Percentiles rank a stretch among this genome's conserved stretches.
Evolutionary conservation across 2,888 invertebrate genomes (phyloP).

Genomic region (Brachycybe producta): DNA sequence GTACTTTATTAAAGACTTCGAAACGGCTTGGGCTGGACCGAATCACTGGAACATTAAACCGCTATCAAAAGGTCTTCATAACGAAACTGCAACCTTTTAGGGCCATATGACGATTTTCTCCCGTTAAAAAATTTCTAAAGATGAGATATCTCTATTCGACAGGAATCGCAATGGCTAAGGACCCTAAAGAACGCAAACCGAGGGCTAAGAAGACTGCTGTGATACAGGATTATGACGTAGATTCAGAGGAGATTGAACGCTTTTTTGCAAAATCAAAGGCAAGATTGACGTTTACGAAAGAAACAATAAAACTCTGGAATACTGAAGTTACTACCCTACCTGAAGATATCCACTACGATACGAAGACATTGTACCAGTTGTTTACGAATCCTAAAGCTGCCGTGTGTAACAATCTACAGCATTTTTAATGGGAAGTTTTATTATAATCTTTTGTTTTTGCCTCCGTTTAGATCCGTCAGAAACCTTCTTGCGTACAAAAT

Average conservation of each 20-base stretch:
- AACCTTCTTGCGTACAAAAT: not conserved
- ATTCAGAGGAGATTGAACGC: not conserved
- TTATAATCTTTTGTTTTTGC: no score
- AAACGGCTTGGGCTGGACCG: conserved; percentile 10
- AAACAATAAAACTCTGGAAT: not conserved
- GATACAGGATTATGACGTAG: not conserved
- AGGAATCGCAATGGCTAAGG: not conserved
- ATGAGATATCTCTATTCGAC: not conserved
- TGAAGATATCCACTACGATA: not conserved
- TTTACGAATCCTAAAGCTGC: not conserved
- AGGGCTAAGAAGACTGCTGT: not conserved
- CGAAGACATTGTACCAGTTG: not conserved
- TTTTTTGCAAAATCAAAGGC: not conserved
- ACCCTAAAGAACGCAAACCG: not conserved
- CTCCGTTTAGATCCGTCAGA: no score
- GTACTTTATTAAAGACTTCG: not conserved
- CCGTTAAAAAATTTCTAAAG: not conserved
- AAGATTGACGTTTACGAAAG: not conserved
- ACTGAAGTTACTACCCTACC: not conserved
- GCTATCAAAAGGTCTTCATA: not conserved
- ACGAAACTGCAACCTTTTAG: not conserved
- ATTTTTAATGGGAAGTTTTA: no score
- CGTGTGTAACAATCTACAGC: no score
- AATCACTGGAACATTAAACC: conserved; percentile 4
- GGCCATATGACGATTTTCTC: not conserved